Evolutionary conservation across 2,888 invertebrate genomes (phyloP).

Genomic region (Chironomus tentans): DNA sequence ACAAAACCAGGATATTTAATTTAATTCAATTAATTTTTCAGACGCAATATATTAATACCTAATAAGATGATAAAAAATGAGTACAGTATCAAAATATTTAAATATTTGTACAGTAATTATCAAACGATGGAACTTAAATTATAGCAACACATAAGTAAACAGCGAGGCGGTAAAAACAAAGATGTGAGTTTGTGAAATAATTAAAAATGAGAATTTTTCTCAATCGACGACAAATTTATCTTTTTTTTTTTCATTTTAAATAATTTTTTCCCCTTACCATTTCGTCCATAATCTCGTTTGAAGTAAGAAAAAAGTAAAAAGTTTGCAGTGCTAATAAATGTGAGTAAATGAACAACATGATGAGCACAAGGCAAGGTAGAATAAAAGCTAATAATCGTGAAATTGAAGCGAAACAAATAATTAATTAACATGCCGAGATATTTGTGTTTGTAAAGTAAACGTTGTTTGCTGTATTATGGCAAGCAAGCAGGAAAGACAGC

Average conservation of each 20-base stretch:
- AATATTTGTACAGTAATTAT: no score
- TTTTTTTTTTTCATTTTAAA: not conserved
- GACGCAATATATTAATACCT: no score
- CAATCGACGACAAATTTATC: slow-evolving; percentile 21
- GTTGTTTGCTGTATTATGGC: no score
- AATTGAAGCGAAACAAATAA: not conserved
- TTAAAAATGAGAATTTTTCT: slow-evolving; percentile 1
- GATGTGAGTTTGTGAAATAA: slow-evolving; percentile 11
- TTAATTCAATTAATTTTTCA: no score
- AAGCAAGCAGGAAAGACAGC: not conserved
- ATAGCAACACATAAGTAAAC: not conserved
- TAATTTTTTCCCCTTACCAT: not conserved
- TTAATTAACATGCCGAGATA: slow-evolving; percentile 14
- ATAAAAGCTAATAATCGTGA: not conserved
- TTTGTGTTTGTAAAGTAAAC: not conserved
- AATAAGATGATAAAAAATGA: no score
- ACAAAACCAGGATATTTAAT: no score
- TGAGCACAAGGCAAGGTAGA: not conserved
- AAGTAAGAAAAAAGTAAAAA: not conserved
- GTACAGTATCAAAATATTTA: no score
- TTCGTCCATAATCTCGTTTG: not conserved
- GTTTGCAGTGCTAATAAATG: not conserved
- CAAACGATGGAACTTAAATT: no score
- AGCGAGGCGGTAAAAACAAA: slow-evolving; percentile 2
- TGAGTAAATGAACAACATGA: not conserved